These are phyloP conservation scores for Seira ritae DNA, from an alignment of 2,888 invertebrate genomes.

Conservation along the genomic window DNA sequence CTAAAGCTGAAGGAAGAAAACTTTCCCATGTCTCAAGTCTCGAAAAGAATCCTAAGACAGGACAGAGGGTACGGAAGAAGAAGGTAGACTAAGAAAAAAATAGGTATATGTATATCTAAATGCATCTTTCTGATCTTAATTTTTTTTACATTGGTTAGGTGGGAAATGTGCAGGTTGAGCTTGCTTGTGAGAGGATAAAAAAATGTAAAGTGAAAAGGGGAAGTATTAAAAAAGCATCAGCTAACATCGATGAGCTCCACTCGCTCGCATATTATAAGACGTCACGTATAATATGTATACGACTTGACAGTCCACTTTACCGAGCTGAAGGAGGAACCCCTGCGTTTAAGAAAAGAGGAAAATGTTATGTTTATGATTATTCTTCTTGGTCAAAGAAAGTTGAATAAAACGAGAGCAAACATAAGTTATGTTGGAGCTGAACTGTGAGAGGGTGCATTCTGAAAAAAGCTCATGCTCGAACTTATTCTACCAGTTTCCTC, in stretches of 20 bases:
- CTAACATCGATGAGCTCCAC: neutral
- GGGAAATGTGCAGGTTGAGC: neutral
- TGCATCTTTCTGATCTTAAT: conserved; percentile 15
- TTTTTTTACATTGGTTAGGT: conserved; percentile 8
- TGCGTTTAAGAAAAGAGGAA: neutral
- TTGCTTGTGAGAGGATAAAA: conserved; percentile 4
- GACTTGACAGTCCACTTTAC: conserved; percentile 16
- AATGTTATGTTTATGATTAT: neutral
- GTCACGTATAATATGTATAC: neutral
- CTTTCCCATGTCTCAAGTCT: conserved; percentile 59
- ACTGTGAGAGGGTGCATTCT: conserved; percentile 4
- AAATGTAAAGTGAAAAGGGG: conserved; percentile 10
- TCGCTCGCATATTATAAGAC: neutral
- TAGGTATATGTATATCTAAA: neutral
- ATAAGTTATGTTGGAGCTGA: conserved; percentile 7
- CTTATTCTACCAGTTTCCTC: neutral
- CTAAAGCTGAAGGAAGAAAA: conserved; percentile 31
- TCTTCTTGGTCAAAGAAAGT: conserved; percentile 19
- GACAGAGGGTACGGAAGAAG: conserved; percentile 7
- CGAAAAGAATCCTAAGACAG: neutral
- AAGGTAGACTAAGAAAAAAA: neutral
- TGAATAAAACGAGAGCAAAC: conserved; percentile 16
- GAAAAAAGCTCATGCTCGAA: neutral
- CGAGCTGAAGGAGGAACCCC: neutral
- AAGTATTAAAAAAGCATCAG: conserved; percentile 15